Evolutionary conservation across 2,113 vertebrate genomes (phyloP).

Genomic region (Catagonus wagneri): DNA sequence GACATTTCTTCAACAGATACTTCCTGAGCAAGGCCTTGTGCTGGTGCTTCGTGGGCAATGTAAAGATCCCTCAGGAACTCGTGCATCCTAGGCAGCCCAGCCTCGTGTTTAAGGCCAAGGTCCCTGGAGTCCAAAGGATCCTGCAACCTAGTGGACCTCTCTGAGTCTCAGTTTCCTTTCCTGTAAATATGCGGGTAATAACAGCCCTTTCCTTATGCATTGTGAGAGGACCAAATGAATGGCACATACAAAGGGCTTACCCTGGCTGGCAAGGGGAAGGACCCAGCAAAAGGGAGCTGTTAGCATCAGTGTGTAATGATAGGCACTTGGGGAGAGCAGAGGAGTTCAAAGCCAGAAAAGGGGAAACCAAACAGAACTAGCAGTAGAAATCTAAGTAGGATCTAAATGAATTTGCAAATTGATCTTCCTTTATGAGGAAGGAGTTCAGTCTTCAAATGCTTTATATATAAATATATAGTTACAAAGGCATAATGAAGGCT

Average conservation of each 20-base stretch:
- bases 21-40: neutral
- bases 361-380: constrained; percentile 34
- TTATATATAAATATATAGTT: neutral
- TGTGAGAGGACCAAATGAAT: neutral
- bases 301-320: neutral
- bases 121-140: neutral
- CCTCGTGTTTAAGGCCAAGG: neutral
- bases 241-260: neutral
- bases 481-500: constrained; percentile 35
- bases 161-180: constrained; percentile 11
- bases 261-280: neutral
- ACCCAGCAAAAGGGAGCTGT: neutral
- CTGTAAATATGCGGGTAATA: neutral
- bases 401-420: constrained; percentile 59
- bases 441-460: neutral
- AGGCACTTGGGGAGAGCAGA: neutral
- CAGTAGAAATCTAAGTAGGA: constrained; percentile 34
- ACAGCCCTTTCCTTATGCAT: neutral
- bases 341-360: constrained; percentile 28
- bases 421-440: constrained; percentile 4
- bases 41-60: neutral
- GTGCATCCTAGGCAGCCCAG: neutral
- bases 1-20: neutral
- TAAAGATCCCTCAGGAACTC: neutral
- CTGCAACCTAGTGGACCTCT: neutral